phyloP scores from a whole-genome alignment of 2,797 vertebrate genomes.

The Gorsachius magnificus region DNA sequence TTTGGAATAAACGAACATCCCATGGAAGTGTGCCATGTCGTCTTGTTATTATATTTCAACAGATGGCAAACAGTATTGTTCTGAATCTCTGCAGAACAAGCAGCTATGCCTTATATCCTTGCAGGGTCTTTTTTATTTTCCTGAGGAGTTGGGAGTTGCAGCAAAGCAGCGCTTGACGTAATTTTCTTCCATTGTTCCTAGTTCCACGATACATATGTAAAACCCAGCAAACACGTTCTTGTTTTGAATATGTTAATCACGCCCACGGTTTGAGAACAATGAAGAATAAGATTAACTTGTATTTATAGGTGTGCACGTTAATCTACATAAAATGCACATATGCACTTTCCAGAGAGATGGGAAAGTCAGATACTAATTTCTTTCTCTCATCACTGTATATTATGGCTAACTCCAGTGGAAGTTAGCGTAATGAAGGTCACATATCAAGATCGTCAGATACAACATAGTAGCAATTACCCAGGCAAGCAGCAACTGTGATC shows the following conservation, averaged over 20 bases:
- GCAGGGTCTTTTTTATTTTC: neutral
- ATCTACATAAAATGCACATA: neutral
- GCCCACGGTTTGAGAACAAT: neutral
- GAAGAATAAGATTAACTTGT: neutral
- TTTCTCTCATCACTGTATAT: neutral
- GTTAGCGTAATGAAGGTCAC: neutral
- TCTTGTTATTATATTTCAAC: slow-evolving; percentile 16
- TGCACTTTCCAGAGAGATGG: neutral
- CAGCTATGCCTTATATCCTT: neutral
- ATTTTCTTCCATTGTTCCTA: slow-evolving; percentile 23
- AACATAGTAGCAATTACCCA: neutral
- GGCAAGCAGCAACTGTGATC: neutral
- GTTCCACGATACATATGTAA: neutral
- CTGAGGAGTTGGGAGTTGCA: neutral
- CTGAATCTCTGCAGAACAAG: slow-evolving; percentile 3
- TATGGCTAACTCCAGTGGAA: neutral
- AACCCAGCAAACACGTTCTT: neutral
- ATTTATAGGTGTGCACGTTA: neutral
- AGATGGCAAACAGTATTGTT: slow-evolving; percentile 12
- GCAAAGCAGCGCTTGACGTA: neutral
- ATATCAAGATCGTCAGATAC: neutral
- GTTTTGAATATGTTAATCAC: neutral
- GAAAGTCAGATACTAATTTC: neutral
- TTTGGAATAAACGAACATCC: neutral
- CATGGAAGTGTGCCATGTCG: neutral